These are phyloP conservation scores for Etia nguti DNA, from an alignment of 2,113 vertebrate species.

Conservation along the genomic window DNA sequence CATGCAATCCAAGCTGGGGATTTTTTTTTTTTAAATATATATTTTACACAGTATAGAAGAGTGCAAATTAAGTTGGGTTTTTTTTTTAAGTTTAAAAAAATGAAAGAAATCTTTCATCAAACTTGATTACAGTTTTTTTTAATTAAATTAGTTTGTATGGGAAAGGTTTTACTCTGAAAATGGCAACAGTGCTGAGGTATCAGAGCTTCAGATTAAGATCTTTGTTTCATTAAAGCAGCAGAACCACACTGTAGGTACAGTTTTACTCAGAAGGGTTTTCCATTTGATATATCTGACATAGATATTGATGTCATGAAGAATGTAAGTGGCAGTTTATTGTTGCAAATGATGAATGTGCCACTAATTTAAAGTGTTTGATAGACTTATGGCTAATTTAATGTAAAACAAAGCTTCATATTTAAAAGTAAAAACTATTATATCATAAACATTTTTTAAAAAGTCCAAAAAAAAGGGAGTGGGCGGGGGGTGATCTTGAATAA, in stretches of 20 bases:
- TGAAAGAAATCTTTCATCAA: background rate
- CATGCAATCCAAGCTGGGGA: background rate
- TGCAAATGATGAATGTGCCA: background rate
- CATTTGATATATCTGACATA: background rate
- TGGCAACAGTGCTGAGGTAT: background rate
- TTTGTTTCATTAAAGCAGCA: background rate
- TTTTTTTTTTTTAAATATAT: background rate
- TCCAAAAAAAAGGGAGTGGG: background rate
- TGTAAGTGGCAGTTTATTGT: background rate
- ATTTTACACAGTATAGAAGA: background rate
- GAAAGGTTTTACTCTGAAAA: background rate
- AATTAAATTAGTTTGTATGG: background rate
- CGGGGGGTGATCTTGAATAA: background rate
- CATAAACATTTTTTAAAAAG: background rate
- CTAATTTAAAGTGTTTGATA: background rate
- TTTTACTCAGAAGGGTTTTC: background rate
- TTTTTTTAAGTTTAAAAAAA: background rate
- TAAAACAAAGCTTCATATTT: background rate
- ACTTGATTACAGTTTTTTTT: rapidly evolving
- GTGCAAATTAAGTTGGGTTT: rapidly evolving
- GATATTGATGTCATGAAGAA: background rate
- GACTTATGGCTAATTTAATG: background rate
- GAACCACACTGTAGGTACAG: background rate
- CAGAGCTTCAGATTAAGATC: background rate
- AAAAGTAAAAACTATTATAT: background rate